Percentiles rank a stretch among this genome's conserved stretches.
Evolutionary conservation across 2,797 vertebrate genomes (phyloP).

Genomic region (Notoglanidium macrostoma): DNA sequence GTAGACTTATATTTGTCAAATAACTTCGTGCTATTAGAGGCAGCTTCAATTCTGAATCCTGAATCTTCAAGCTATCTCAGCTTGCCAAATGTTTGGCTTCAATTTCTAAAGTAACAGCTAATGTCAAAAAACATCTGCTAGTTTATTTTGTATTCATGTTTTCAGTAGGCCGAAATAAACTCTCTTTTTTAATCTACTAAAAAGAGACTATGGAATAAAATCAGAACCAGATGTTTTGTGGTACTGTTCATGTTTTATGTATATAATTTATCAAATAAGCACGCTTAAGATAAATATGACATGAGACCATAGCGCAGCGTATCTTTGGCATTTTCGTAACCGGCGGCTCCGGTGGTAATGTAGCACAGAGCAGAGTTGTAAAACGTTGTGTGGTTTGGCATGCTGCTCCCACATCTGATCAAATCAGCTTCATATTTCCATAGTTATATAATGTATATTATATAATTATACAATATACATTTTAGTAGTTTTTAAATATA

Average conservation of each 20-base stretch:
- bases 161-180: conserved; percentile 46
- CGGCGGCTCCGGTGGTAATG: neutral
- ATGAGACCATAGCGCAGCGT: neutral
- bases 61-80: neutral
- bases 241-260: neutral
- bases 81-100: conserved; percentile 37
- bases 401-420: neutral
- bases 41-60: conserved; percentile 26
- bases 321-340: neutral
- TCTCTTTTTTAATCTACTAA: conserved; percentile 43
- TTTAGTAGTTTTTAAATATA: neutral
- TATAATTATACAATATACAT: neutral
- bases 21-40: conserved; percentile 47
- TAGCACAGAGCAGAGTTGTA: neutral
- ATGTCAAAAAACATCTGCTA: conserved; percentile 53
- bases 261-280: neutral
- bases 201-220: conserved; percentile 52
- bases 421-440: neutral
- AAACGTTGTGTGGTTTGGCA: neutral
- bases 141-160: conserved; percentile 47
- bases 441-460: neutral
- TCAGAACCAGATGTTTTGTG: conserved; percentile 50
- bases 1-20: neutral
- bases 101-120: conserved; percentile 50
- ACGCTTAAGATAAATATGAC: neutral